Conservation (phyloP, 2,113 vertebrate genomes). For the Myanophis thanlyinensis region DNA sequence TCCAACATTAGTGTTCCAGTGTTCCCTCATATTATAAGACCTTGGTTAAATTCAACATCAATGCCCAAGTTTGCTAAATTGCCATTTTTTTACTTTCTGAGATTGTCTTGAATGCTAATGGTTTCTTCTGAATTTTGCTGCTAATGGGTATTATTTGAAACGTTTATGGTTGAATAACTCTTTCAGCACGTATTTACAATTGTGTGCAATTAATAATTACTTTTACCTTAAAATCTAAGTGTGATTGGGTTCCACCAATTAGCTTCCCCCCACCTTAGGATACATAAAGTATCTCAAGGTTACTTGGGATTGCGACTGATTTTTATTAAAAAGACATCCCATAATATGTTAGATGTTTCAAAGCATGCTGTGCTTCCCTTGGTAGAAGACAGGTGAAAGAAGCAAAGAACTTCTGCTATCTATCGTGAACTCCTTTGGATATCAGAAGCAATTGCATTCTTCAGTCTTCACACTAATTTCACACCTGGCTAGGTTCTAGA, state of each 20-base stretch:
- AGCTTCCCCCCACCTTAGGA: not conserved
- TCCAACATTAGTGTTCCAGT: not conserved
- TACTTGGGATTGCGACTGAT: not conserved
- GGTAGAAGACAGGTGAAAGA: not conserved
- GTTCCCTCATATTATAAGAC: not conserved
- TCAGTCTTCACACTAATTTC: constrained; percentile 34
- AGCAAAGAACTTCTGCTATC: not conserved
- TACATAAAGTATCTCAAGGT: not conserved
- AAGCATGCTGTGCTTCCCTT: not conserved
- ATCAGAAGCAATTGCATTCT: constrained; percentile 15
- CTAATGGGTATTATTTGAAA: not conserved
- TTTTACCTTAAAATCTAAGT: not conserved
- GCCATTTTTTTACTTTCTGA: not conserved
- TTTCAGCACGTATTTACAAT: not conserved
- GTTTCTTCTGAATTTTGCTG: not conserved
- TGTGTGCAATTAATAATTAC: not conserved
- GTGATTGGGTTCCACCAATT: not conserved
- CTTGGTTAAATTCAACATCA: not conserved
- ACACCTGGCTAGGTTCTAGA: constrained; percentile 28
- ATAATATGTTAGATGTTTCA: not conserved
- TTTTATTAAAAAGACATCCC: not conserved
- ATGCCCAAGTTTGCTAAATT: not conserved
- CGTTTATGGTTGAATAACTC: not conserved
- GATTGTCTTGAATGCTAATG: not conserved
- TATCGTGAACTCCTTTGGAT: not conserved